Evolutionary conservation across 1,140 invertebrate species (phyloP), one percentile per base, ranked within the genome.

Genomic region (Ceratitis capitata): DNA sequence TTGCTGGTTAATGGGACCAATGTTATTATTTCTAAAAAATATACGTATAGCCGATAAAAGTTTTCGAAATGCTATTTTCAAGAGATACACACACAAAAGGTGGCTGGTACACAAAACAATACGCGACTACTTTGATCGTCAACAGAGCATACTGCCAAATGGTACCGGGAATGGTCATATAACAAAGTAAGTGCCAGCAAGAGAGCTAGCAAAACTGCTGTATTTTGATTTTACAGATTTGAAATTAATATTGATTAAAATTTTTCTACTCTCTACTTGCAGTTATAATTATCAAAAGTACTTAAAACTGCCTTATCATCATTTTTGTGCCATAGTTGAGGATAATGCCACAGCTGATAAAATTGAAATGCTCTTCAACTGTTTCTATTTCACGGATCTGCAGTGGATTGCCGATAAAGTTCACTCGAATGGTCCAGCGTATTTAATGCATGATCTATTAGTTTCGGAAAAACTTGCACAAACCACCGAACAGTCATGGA

Each of bases 301-400:
- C 61, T 96, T 96, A 91, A 96, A 98, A 92, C 92, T 97, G 61
- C 96, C 97, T 83, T 96, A 94, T 92, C 96, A 97, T 87, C 92
- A 91, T 85, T 91, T 92, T 86, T 91, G 89, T 89, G 88, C 89
- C 86, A 88, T 90, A 53, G 90, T 91, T 86, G 90, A 91, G 87
- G 89, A 91, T 47, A 89, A 90, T 56, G 87, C 89, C 83, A 88
- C 89, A 84, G 29, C 88, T 64, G 89, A 89, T 86, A 91, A 91
- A 86, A 88, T 91, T 64, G 90, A 91, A 86, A 91, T 91, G 86
- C 87, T 90, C 74, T 91, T 89, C 83, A 89, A 91, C 84, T 91
- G 89, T 83, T 91, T 90, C 87, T 91, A 91, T 86, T 91, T 96
- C 86, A 94, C 94, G 16, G 94, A 96, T 89, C 91, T 95, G 7